Conservation (phyloP, 2,888 invertebrate genomes). For the Dynastes maya region DNA sequence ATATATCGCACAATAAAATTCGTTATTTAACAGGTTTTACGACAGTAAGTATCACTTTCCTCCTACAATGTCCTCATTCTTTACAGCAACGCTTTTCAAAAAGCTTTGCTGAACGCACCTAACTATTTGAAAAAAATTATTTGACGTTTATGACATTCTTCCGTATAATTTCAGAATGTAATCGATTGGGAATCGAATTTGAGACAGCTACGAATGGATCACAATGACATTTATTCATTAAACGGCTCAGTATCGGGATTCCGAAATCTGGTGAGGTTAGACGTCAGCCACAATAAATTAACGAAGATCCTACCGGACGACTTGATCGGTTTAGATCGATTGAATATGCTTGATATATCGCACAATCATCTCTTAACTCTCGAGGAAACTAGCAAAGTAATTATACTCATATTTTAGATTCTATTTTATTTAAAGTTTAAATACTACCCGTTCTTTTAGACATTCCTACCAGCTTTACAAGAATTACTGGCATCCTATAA, state of each 20-base stretch:
- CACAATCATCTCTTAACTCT: conserved; percentile 84
- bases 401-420: conserved; percentile 34
- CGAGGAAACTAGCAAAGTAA: conserved; percentile 88
- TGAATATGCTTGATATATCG: conserved; percentile 84
- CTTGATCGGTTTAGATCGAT: conserved; percentile 82
- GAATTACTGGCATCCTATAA: conserved; percentile 85
- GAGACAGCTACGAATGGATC: conserved; percentile 81
- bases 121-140: no score
- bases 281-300: conserved; percentile 83
- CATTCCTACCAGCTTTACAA: conserved; percentile 83
- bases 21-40: conserved; percentile 78
- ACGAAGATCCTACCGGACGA: conserved; percentile 84
- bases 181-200: conserved; percentile 85
- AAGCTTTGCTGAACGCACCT: no score
- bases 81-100: neutral
- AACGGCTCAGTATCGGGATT: conserved; percentile 85
- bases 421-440: neutral
- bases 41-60: conserved; percentile 71
- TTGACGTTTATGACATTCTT: neutral
- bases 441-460: conserved; percentile 73
- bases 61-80: neutral
- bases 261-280: conserved; percentile 80
- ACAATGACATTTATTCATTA: conserved; percentile 81
- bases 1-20: conserved; percentile 85
- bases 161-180: conserved; percentile 76